Percentiles rank a stretch among this genome's conserved stretches.
phyloP scores from a whole-genome alignment of 2,797 vertebrate species.

The Chanos chanos region DNA sequence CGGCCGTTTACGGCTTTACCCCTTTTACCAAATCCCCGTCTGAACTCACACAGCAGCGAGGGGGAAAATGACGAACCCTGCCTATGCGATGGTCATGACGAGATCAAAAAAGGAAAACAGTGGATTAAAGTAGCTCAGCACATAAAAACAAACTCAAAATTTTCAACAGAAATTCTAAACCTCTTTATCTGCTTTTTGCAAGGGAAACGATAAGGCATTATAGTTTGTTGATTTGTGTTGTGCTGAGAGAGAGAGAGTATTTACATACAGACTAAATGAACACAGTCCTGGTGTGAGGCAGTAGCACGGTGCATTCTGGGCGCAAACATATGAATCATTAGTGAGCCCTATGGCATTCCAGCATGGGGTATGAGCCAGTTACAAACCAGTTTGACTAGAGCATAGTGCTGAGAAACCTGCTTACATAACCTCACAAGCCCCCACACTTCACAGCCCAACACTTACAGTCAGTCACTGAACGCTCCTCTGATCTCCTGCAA shows the following conservation, averaged over 20 bases:
- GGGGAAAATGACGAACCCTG: no score
- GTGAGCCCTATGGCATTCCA: conserved; percentile 45
- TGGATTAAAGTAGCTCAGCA: no score
- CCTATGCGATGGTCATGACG: no score
- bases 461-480: neutral
- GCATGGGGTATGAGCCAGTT: conserved; percentile 50
- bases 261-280: neutral
- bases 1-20: no score
- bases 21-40: no score
- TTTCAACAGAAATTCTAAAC: neutral
- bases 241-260: no score
- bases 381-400: conserved; percentile 37
- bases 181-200: conserved; percentile 8
- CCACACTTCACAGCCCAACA: neutral
- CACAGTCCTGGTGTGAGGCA: conserved; percentile 33
- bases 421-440: conserved; percentile 2
- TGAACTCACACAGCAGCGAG: no score
- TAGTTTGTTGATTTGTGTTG: neutral
- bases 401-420: conserved; percentile 17
- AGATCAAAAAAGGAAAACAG: neutral
- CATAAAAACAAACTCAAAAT: neutral
- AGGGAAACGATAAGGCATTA: conserved; percentile 10
- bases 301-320: conserved; percentile 43
- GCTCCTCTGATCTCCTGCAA: neutral
- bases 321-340: conserved; percentile 69